Base-by-base conservation (phyloP, 2,888 invertebrate species). In the Gibbula magus region DNA sequence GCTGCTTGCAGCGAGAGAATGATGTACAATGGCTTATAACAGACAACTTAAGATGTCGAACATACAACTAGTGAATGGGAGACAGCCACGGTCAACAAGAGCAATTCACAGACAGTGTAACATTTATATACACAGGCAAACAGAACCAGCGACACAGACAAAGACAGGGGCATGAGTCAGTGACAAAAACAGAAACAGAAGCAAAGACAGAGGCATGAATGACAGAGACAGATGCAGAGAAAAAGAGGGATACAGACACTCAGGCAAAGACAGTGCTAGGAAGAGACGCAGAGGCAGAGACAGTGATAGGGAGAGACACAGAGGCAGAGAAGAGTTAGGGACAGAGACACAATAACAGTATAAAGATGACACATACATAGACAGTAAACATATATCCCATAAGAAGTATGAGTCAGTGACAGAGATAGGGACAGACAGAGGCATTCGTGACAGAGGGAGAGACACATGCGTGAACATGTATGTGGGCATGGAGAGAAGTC, bases 341-440 rank as follows among this genome's bases (percentile, higher is more conserved):
- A 78, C 29, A 54, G 22, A 61, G 61, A 77, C 25, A 77, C 22
- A 77, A n/a, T n/a, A n/a, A n/a, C n/a, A n/a, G n/a, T n/a, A n/a
- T n/a, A n/a, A n/a, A n/a, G n/a, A n/a, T n/a, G n/a, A n/a, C n/a
- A n/a, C n/a, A n/a, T n/a, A n/a, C n/a, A n/a, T n/a, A n/a, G n/a
- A n/a, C n/a, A n/a, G n/a, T n/a, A n/a, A n/a, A n/a, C n/a, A n/a
- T n/a, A n/a, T n/a, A n/a, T n/a, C n/a, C n/a, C n/a, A n/a, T n/a
- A n/a, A n/a, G n/a, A n/a, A n/a, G n/a, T n/a, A n/a, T n/a, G n/a
- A n/a, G n/a, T n/a, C n/a, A n/a, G n/a, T n/a, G n/a, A n/a, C n/a
- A n/a, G 61, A 77, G 54, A 77, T 18, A 77, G 20, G 20, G 39
- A 77, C n/a, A 77, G 45, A 77, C 8, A 77, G 39, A 77, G 1